A percentile compares a stretch with the other conserved stretches of the same genome.
Conservation (phyloP, 2,888 invertebrate genomes). For the Copidosoma aretas region DNA sequence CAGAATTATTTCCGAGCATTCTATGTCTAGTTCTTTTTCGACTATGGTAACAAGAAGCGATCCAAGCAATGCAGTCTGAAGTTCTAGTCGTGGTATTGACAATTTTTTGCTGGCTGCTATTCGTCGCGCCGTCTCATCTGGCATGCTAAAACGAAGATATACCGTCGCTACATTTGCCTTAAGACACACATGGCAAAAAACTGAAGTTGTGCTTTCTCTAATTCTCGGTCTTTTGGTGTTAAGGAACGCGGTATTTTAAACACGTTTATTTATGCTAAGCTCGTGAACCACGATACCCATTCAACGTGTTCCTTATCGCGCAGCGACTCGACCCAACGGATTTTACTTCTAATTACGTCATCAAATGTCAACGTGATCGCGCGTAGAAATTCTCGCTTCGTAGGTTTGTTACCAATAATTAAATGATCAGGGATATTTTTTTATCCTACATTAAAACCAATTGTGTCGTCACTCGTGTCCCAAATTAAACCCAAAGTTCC, state of each 20-base stretch:
- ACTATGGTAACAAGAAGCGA: constrained; percentile 7
- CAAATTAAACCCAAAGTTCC: background rate
- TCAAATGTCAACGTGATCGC: constrained; percentile 47
- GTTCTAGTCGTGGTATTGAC: constrained; percentile 34
- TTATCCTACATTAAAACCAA: constrained; percentile 38
- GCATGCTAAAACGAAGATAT: constrained; percentile 29
- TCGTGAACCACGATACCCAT: constrained; percentile 41
- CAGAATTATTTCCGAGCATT: background rate
- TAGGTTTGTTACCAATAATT: constrained; percentile 29
- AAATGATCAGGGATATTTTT: constrained; percentile 35
- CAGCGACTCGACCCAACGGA: constrained; percentile 36
- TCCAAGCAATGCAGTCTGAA: constrained; percentile 37
- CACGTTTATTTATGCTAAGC: constrained; percentile 28
- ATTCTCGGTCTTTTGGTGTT: constrained; percentile 6
- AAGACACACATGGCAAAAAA: constrained; percentile 48
- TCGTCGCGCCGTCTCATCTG: background rate
- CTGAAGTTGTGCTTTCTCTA: constrained; percentile 39
- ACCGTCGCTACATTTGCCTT: constrained; percentile 42
- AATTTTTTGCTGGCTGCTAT: constrained; percentile 35
- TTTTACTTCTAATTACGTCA: constrained; percentile 39
- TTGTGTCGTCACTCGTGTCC: constrained; percentile 27
- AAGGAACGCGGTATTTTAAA: constrained; percentile 36
- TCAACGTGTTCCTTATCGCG: constrained; percentile 18
- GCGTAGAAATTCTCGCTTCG: constrained; percentile 41
- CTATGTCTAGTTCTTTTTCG: constrained; percentile 10